These are phyloP conservation scores for Dipodomys ordii DNA, from an alignment of 2,113 vertebrate species.

Conservation along the genomic window DNA sequence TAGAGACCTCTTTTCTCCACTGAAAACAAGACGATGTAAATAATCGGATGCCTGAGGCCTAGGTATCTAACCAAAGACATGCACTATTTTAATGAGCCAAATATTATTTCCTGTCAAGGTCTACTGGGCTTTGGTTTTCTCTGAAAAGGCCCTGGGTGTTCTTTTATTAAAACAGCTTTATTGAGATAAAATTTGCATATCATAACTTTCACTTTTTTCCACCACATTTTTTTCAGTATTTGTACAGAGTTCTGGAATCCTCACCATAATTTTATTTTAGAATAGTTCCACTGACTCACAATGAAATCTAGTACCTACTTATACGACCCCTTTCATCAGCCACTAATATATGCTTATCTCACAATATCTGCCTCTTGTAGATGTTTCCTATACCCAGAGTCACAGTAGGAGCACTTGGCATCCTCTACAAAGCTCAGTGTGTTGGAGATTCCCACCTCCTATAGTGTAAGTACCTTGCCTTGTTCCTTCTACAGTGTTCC, in stretches of 20 bases:
- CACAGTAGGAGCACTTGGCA: neutral
- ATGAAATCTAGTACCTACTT: neutral
- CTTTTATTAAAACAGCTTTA: slow-evolving; percentile 22
- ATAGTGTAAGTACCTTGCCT: neutral
- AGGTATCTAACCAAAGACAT: neutral
- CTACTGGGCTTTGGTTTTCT: neutral
- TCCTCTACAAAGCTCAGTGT: neutral
- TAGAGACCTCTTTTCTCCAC: neutral
- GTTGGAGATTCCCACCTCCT: neutral
- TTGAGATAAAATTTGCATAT: slow-evolving; percentile 41
- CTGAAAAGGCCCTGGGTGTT: neutral
- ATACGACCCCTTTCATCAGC: neutral
- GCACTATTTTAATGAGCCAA: neutral
- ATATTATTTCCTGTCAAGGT: neutral
- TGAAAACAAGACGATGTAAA: neutral
- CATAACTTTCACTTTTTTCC: neutral
- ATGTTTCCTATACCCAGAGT: neutral
- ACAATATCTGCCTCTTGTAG: neutral
- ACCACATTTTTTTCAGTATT: neutral
- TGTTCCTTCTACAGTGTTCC: neutral
- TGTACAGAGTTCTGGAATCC: neutral
- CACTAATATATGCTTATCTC: neutral
- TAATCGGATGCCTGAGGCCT: neutral
- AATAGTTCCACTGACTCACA: neutral
- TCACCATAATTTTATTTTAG: neutral